Base-by-base conservation (phyloP, 2,888 invertebrate species). In the Trypoxylon attenuatum region DNA sequence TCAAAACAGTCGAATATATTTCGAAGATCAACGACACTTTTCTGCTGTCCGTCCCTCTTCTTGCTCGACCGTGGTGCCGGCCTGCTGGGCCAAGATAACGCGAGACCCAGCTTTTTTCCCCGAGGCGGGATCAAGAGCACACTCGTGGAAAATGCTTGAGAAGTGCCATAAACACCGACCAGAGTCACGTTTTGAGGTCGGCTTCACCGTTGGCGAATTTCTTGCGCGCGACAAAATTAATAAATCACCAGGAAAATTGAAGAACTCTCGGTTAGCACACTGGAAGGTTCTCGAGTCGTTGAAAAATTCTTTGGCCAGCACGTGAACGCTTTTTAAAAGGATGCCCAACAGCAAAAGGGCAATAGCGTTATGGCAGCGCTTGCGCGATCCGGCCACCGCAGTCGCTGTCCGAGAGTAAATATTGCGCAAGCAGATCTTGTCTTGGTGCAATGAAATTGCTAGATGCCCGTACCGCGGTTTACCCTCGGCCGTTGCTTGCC, bases 1-100 rank as follows among this genome's bases (percentile, higher is more conserved):
- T 75, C 69, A 78, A 82, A 80, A 80, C 79, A 82, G 75, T 69
- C 72, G 68, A 80, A 78, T 81, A 74, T 75, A 73, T 73, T 63
- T 59, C 60, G 47, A 33, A 21, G 63, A 67, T 73, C 60, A 64
- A 77, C 59, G 61, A 27, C 43, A 22, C 43, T 29, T 19, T 56
- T 49, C 10, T n/a, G 15, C 52, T 18, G 29, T 5, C 19, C n/a
- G 10, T 46, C 47, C 25, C 55, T 50, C 52, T 53, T 67, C 54
- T 64, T 62, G 58, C 41, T n/a, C 15, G 23, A 29, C 23, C 39
- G n/a, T 38, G 5, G 25, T 43, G 19, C 49, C 52, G 46, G 41
- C 45, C 38, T 2, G 23, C 25, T 49, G 51, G 10, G 13, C 27
- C 43, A 16, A 49, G 55, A 58, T 54, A 41, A 50, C 38, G 19